A percentile compares a stretch with the other conserved stretches of the same genome.
phyloP scores from a whole-genome alignment of 2,113 vertebrate species.

The Planiliza haematocheilus region DNA sequence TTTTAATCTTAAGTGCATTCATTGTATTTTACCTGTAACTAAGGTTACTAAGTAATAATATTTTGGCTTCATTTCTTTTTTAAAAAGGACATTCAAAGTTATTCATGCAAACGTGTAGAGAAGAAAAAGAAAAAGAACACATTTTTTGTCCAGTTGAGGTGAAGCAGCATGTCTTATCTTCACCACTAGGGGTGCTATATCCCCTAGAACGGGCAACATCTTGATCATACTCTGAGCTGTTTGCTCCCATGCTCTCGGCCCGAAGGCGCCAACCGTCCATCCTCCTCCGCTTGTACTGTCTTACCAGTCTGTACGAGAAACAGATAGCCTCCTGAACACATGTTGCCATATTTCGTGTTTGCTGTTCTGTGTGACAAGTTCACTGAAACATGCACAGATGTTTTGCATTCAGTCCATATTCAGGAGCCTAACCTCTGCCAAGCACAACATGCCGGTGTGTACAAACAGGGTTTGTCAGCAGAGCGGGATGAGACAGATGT shows the following conservation, averaged over 20 bases:
- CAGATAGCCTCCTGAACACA: constrained; percentile 28
- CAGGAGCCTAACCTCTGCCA: constrained; percentile 51
- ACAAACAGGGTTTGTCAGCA: constrained; percentile 65
- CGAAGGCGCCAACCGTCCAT: constrained; percentile 1
- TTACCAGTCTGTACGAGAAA: constrained; percentile 13
- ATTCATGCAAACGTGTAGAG: no score
- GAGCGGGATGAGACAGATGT: constrained; percentile 70
- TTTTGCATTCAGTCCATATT: constrained; percentile 54
- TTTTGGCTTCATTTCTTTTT: no score
- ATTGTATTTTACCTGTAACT: no score
- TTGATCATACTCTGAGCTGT: constrained; percentile 4
- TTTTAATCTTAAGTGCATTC: no score
- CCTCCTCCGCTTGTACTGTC: background rate
- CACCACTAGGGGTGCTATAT: constrained; percentile 45
- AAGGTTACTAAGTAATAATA: no score
- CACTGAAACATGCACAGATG: constrained; percentile 52
- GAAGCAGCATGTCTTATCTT: background rate
- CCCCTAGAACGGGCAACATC: constrained; percentile 20
- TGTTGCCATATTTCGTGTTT: constrained; percentile 34
- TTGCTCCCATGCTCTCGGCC: constrained; percentile 11
- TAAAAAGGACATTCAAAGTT: no score
- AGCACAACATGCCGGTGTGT: constrained; percentile 50
- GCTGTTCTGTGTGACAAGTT: constrained; percentile 52
- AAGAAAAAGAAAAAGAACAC: no score
- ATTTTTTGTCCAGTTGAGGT: background rate